Conservation (phyloP, 2,113 vertebrate species). For the Pardalotus punctatus region DNA sequence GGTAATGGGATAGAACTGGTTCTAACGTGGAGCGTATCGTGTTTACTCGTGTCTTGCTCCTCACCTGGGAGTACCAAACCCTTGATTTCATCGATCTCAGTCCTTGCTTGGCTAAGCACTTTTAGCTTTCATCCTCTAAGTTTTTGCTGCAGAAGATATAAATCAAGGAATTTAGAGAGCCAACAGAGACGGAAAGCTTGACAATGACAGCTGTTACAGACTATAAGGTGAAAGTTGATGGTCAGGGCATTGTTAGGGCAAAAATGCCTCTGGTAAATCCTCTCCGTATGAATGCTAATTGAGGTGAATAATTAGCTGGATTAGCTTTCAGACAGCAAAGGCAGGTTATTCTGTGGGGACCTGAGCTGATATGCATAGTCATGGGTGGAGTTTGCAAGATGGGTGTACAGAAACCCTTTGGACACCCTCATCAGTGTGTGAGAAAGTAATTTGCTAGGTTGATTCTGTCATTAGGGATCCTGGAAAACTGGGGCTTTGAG, state of each 20-base stretch:
- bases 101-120: slow-evolving; percentile 18
- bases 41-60: neutral
- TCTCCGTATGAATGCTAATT: neutral
- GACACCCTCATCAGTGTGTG: neutral
- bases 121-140: neutral
- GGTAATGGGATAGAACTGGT: neutral
- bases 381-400: neutral
- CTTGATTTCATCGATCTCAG: slow-evolving; percentile 3
- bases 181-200: neutral
- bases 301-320: neutral
- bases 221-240: neutral
- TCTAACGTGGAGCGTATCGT: neutral
- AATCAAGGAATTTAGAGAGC: neutral
- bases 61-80: neutral
- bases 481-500: neutral
- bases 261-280: neutral
- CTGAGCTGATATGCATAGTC: neutral
- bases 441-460: neutral
- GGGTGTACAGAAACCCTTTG: neutral
- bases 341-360: neutral
- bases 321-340: neutral
- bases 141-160: neutral
- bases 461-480: neutral
- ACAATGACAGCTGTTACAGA: neutral
- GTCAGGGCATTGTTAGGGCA: neutral